These are phyloP conservation scores for Chaitophorus viminalis DNA, from an alignment of 2,888 invertebrate species.

Conservation along the genomic window DNA sequence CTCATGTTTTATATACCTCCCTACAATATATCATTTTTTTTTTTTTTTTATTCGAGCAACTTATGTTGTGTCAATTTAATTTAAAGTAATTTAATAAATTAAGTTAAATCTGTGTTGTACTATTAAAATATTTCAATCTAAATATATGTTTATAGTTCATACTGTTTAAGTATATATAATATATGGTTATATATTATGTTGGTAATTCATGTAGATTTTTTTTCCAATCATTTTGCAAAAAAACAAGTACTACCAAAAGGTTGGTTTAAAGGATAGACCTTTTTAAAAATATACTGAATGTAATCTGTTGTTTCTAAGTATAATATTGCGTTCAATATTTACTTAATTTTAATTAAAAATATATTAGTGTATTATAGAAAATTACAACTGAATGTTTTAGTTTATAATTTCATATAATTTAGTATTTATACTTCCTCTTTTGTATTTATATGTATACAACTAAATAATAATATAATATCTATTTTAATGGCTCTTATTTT, in stretches of 20 bases:
- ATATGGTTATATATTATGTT: background rate
- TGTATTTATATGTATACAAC: background rate
- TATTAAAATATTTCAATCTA: no score
- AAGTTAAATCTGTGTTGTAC: no score
- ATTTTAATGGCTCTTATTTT: no score
- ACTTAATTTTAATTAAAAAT: background rate
- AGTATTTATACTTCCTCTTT: background rate
- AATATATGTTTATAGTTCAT: no score
- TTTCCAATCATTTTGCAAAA: background rate
- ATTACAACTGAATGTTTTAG: background rate
- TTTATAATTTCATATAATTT: background rate
- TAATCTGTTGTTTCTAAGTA: background rate
- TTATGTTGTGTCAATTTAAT: no score
- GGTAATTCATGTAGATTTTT: background rate
- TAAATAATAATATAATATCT: background rate
- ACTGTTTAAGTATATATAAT: no score
- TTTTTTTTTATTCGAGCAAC: background rate
- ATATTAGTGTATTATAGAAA: background rate
- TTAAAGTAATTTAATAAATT: no score
- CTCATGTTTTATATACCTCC: background rate
- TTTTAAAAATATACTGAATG: background rate
- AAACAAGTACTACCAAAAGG: no score
- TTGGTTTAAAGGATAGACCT: background rate
- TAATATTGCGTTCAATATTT: no score
- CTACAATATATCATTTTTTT: no score